phyloP scores from a whole-genome alignment of 2,797 vertebrate species.

The Lycodopsis pacificus region DNA sequence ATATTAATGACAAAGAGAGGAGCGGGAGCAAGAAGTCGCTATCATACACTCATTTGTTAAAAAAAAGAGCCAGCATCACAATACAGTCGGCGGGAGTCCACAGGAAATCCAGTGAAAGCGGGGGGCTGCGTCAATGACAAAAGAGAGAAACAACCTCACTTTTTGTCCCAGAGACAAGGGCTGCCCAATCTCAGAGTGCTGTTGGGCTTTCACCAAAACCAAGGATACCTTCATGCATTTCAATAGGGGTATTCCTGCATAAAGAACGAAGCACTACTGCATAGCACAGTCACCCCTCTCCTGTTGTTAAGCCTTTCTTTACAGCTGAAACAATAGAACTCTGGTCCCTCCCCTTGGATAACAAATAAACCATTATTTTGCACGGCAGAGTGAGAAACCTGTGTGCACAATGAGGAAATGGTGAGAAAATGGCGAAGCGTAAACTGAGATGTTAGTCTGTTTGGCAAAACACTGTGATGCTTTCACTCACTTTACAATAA shows the following conservation, averaged over 20 bases:
- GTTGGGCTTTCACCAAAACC: constrained; percentile 78
- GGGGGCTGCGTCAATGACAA: constrained; percentile 79
- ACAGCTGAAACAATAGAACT: constrained; percentile 77
- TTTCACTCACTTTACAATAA: background rate
- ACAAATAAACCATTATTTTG: constrained; percentile 79
- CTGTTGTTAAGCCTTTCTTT: constrained; percentile 81
- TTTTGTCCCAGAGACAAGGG: constrained; percentile 79
- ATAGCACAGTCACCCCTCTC: constrained; percentile 71
- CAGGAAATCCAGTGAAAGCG: constrained; percentile 75
- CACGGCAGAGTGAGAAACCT: constrained; percentile 41
- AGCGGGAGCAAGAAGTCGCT: constrained; percentile 79
- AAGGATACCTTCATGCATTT: constrained; percentile 81
- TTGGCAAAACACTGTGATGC: constrained; percentile 7
- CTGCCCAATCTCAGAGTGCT: constrained; percentile 70
- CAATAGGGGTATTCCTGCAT: constrained; percentile 80
- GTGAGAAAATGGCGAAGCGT: constrained; percentile 14
- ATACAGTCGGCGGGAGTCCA: constrained; percentile 80
- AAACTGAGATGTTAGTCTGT: constrained; percentile 15
- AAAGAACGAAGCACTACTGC: constrained; percentile 70
- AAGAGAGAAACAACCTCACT: constrained; percentile 79
- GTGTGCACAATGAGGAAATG: constrained; percentile 35
- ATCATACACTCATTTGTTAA: constrained; percentile 83
- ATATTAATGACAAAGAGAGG: constrained; percentile 83
- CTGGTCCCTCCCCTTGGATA: constrained; percentile 65
- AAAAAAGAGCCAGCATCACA: constrained; percentile 78